Evolutionary conservation across 2,113 vertebrate species (phyloP).

Genomic region (Carassius carassius): DNA sequence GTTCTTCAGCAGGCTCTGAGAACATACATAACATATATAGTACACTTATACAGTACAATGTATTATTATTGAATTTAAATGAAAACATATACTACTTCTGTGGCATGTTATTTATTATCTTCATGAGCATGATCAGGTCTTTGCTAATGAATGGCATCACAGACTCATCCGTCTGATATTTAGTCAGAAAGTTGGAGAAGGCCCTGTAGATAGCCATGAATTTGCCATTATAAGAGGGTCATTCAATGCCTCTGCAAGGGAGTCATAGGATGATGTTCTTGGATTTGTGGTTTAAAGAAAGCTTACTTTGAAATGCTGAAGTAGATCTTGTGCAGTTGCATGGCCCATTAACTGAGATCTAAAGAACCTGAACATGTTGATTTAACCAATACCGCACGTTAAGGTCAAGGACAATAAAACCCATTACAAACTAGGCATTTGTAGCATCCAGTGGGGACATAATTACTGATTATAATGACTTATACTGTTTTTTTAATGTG

Average conservation of each 20-base stretch:
- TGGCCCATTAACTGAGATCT: not conserved
- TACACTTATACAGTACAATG: not conserved
- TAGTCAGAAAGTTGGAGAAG: not conserved
- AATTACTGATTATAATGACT: too few relatives aligned
- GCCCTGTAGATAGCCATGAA: not conserved
- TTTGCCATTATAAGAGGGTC: not conserved
- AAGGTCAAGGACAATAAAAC: too few relatives aligned
- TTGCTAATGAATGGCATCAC: not conserved
- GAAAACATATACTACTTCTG: constrained; percentile 14
- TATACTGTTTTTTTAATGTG: too few relatives aligned
- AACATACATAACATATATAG: too few relatives aligned
- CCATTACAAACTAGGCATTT: too few relatives aligned
- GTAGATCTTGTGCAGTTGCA: not conserved
- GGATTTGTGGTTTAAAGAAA: not conserved
- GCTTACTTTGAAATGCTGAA: not conserved
- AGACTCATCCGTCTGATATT: not conserved
- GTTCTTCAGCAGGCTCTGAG: too few relatives aligned
- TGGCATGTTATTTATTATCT: constrained; percentile 37
- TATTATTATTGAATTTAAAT: not conserved
- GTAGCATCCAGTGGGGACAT: too few relatives aligned
- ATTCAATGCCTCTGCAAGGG: not conserved
- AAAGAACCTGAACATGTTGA: not conserved
- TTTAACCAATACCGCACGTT: too few relatives aligned
- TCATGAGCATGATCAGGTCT: constrained; percentile 35
- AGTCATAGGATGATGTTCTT: not conserved